Percentiles rank a stretch among this genome's conserved stretches.
phyloP scores from a whole-genome alignment of 2,888 invertebrate genomes.

The Netelia virgata region DNA sequence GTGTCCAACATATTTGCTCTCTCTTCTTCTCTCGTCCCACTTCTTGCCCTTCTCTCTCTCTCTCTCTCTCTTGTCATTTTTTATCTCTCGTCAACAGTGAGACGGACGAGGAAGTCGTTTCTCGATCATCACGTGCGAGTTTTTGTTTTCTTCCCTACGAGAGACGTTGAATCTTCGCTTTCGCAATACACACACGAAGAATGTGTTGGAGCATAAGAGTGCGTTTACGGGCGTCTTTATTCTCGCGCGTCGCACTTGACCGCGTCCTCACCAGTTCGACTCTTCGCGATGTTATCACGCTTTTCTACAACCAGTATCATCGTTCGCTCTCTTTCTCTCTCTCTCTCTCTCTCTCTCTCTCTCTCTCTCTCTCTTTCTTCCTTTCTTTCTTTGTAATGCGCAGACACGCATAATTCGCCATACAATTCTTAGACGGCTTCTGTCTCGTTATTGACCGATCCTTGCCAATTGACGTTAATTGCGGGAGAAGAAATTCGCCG shows the following conservation, averaged over 20 bases:
- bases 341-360: neutral
- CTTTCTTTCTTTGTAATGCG: neutral
- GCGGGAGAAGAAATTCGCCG: constrained; percentile 13
- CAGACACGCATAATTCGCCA: no score
- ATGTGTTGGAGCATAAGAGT: neutral
- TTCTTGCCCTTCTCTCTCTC: neutral
- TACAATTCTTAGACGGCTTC: constrained; percentile 9
- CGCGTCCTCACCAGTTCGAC: constrained; percentile 46
- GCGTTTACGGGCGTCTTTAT: neutral
- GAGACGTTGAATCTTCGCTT: constrained; percentile 18
- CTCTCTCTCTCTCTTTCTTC: neutral
- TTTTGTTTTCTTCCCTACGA: neutral
- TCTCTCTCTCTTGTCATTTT: neutral
- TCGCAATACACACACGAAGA: constrained; percentile 17
- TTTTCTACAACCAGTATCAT: constrained; percentile 13
- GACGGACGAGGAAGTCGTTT: no score
- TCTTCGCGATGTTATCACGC: constrained; percentile 46
- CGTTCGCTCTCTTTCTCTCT: neutral
- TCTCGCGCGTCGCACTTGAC: constrained; percentile 59
- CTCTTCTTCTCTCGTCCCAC: neutral
- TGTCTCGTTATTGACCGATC: constrained; percentile 5
- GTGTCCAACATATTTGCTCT: neutral
- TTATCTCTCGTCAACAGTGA: no score
- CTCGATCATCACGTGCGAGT: neutral
- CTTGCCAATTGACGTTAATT: constrained; percentile 53